Conservation (phyloP, 35 echinoderm and acorn worm species). For the Strongylocentrotus purpuratus region DNA sequence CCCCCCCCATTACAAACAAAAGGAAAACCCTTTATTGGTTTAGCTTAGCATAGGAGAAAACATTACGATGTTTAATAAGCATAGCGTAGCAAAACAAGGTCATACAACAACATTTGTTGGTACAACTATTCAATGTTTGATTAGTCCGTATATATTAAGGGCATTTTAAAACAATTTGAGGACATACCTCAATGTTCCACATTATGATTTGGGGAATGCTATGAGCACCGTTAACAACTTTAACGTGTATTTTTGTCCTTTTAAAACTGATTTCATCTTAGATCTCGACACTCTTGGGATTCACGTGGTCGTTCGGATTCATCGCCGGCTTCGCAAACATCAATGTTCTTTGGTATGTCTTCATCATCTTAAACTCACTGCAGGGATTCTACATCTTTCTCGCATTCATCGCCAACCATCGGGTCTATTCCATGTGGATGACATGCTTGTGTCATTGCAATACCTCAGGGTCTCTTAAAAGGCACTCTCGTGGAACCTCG, state of each 20-base stretch:
- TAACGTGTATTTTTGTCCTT: neutral
- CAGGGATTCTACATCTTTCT: conserved; percentile 82
- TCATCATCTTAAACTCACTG: conserved; percentile 70
- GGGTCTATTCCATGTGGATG: conserved; percentile 52
- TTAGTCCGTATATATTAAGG: too few relatives aligned
- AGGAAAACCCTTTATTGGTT: too few relatives aligned
- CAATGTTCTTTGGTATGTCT: conserved; percentile 71
- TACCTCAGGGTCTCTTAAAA: neutral
- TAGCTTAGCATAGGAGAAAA: too few relatives aligned
- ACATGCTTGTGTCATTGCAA: neutral
- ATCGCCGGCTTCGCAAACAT: conserved; percentile 62
- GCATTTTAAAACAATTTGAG: too few relatives aligned
- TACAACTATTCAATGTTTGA: too few relatives aligned
- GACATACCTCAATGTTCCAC: too few relatives aligned
- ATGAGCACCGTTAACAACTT: neutral
- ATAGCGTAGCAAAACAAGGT: too few relatives aligned
- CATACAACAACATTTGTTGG: too few relatives aligned
- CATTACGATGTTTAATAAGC: too few relatives aligned
- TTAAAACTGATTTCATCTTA: neutral
- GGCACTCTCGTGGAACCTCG: conserved; percentile 26
- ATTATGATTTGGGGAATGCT: neutral
- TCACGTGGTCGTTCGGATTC: conserved; percentile 87
- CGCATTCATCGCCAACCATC: conserved; percentile 55
- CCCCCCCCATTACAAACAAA: too few relatives aligned
- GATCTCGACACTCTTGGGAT: conserved; percentile 74